Conservation (phyloP, 2,888 invertebrate genomes). For the Plusia festucae region DNA sequence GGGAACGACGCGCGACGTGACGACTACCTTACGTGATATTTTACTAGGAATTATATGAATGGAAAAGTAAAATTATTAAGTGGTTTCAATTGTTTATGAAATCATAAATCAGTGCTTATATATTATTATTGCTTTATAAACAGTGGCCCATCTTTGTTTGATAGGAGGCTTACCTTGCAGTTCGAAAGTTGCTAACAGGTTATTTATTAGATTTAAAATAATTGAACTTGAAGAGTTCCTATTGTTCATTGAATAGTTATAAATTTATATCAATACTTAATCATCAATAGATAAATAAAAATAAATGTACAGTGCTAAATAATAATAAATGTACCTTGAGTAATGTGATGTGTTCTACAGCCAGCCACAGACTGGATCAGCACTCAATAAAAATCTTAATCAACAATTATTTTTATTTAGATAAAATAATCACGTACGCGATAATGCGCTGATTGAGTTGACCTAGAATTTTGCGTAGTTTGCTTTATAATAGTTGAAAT, state of each 20-base stretch:
- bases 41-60: neutral
- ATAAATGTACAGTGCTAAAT: neutral
- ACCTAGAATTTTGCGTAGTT: slow-evolving; percentile 54
- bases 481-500: neutral
- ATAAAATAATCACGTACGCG: slow-evolving; percentile 73
- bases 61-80: neutral
- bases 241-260: too few species aligned
- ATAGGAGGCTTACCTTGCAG: too few species aligned
- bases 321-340: neutral
- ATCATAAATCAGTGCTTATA: too few species aligned
- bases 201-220: too few species aligned
- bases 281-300: too few species aligned
- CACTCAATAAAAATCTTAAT: slow-evolving; percentile 18
- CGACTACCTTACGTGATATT: slow-evolving; percentile 28
- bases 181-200: too few species aligned
- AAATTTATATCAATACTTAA: too few species aligned
- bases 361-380: slow-evolving; percentile 25
- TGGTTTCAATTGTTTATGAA: too few species aligned
- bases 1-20: slow-evolving; percentile 38
- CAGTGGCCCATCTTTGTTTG: too few species aligned
- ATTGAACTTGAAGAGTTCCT: too few species aligned
- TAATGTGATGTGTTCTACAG: slow-evolving; percentile 18
- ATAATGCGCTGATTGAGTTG: slow-evolving; percentile 63
- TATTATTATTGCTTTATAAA: too few species aligned
- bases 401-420: slow-evolving; percentile 40